Evolutionary conservation across 92 coral and sea anemone genomes (phyloP).

Genomic region (Zoanthus sociatus): DNA sequence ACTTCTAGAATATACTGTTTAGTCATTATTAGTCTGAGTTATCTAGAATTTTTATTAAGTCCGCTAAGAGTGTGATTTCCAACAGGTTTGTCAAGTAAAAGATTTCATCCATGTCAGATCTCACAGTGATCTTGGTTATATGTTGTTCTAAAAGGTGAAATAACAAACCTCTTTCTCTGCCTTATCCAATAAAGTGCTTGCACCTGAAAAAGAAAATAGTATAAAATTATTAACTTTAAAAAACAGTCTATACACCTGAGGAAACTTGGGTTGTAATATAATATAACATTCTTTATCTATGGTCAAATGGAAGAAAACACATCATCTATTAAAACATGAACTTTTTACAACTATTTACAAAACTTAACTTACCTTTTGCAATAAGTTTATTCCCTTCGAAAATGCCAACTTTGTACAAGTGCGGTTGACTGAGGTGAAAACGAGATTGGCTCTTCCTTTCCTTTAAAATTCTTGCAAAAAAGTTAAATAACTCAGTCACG

Average conservation of each 20-base stretch:
- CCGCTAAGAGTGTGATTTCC: too few species aligned
- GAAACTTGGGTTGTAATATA: not conserved
- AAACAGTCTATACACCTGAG: slow-evolving; percentile 25
- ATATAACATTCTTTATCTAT: not conserved
- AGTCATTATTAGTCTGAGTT: too few species aligned
- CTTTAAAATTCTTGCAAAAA: slow-evolving; percentile 59
- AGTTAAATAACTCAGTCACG: not conserved
- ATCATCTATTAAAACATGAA: not conserved
- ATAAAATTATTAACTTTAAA: not conserved
- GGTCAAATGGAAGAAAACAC: not conserved
- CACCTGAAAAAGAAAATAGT: not conserved
- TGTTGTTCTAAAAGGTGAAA: too few species aligned
- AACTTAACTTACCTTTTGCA: slow-evolving; percentile 69
- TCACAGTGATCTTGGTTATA: too few species aligned
- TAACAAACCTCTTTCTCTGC: slow-evolving; percentile 91
- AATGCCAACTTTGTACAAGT: slow-evolving; percentile 78
- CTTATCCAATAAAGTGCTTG: slow-evolving; percentile 60
- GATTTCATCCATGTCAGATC: too few species aligned
- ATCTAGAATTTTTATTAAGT: too few species aligned
- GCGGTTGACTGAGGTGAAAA: slow-evolving; percentile 57
- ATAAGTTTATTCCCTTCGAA: slow-evolving; percentile 65
- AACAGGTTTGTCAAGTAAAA: too few species aligned
- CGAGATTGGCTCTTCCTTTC: slow-evolving; percentile 59
- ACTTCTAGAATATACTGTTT: too few species aligned
- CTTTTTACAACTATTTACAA: not conserved